phyloP scores from a whole-genome alignment of 2,888 invertebrate genomes.

The Ectemnius lituratus region DNA sequence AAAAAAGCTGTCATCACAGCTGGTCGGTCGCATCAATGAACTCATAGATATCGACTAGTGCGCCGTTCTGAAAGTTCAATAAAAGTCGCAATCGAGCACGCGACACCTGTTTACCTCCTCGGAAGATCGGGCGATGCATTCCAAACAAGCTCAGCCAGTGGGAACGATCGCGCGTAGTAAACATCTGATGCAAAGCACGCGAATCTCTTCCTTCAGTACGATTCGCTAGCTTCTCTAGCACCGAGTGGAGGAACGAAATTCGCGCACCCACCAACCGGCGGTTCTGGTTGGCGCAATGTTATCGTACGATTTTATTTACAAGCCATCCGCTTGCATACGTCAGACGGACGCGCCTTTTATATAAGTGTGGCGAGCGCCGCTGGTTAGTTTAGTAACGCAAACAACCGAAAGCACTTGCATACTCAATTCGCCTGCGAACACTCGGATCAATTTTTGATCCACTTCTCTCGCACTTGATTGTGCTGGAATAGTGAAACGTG shows the following conservation, averaged over 20 bases:
- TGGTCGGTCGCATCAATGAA: too few relatives aligned
- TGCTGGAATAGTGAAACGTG: too few relatives aligned
- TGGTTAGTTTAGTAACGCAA: constrained; percentile 48
- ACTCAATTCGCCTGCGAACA: background rate
- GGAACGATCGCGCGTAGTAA: background rate
- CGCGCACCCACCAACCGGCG: constrained; percentile 3
- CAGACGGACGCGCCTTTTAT: constrained; percentile 36
- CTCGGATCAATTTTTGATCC: background rate
- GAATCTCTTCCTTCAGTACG: background rate
- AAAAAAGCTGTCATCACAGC: too few relatives aligned
- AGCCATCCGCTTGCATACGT: constrained; percentile 25
- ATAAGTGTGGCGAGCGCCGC: constrained; percentile 49
- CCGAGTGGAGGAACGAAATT: constrained; percentile 3
- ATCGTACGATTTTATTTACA: constrained; percentile 65
- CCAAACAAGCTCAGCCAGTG: background rate
- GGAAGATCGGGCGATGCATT: constrained; percentile 8
- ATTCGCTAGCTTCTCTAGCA: too few relatives aligned
- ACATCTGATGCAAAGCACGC: background rate
- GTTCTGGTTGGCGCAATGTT: constrained; percentile 35
- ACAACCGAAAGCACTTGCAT: constrained; percentile 23
- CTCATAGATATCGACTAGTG: too few relatives aligned
- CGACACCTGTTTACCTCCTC: background rate
- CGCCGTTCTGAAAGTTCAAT: background rate
- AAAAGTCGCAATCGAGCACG: constrained; percentile 1
- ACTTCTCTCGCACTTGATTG: too few relatives aligned